phyloP scores from a whole-genome alignment of 2,888 invertebrate species.

The Ophion ellenae region DNA sequence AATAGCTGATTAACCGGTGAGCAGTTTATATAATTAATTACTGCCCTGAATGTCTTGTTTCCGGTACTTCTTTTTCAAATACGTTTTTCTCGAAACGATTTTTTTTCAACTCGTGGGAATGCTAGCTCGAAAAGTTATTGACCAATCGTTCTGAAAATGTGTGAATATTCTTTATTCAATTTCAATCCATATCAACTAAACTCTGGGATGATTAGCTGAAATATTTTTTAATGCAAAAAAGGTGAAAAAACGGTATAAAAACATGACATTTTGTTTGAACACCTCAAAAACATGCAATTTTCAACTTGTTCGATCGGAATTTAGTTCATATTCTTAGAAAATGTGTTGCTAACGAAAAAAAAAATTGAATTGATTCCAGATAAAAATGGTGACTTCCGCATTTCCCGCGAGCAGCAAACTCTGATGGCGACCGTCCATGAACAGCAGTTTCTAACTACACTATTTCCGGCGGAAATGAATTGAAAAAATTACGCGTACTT shows the following conservation, averaged over 20 bases:
- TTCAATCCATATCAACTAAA: constrained; percentile 35
- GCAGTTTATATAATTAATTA: no score
- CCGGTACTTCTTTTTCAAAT: constrained; percentile 27
- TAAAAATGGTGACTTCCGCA: no score
- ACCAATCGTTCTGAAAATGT: constrained; percentile 12
- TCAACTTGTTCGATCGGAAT: no score
- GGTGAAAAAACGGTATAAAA: constrained; percentile 44
- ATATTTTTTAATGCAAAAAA: constrained; percentile 49
- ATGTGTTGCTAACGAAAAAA: no score
- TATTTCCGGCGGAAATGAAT: constrained; percentile 47
- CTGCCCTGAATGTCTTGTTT: no score
- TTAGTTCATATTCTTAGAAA: no score
- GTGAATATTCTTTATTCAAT: not conserved
- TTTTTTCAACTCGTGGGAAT: constrained; percentile 45
- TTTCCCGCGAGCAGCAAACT: no score
- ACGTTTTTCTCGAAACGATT: constrained; percentile 44
- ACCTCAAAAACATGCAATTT: not conserved
- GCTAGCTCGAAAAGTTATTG: constrained; percentile 34
- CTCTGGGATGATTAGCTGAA: constrained; percentile 50
- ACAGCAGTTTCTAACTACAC: constrained; percentile 35
- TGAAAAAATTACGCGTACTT: constrained; percentile 36
- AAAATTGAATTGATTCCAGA: no score
- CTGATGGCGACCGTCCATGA: not conserved
- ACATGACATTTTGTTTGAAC: constrained; percentile 53
- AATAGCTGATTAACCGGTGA: no score